Evolutionary conservation across 2,888 invertebrate species (phyloP), one percentile per base, ranked within the genome.

Genomic region (Lymantria monacha): DNA sequence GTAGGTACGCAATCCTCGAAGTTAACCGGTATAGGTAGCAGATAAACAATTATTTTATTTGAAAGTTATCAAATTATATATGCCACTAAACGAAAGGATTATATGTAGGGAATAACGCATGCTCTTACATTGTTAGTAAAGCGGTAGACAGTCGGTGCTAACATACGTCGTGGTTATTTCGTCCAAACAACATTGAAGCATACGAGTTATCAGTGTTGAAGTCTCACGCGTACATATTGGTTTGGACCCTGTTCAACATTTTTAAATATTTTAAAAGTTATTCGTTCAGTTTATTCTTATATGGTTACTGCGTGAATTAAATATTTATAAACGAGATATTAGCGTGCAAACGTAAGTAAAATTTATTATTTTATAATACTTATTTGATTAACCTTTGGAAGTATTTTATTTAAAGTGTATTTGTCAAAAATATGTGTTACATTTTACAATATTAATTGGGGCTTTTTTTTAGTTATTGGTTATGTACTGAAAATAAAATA

Each of bases 161-260:
- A 53, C 53, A 62, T 33, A 33, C 33, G 9, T 33, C 10, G 10
- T 33, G 9, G 10, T 33, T 33, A 33, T 33, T 33, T 33, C 10
- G 10, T 33, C 33, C 9, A 7, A 33, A 9, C 10, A 33, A 33
- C 33, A 50, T 57, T 45, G 50, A 46, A 38, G 55, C 63, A 57
- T 60, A 61, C 61, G 53, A 58, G 63, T 45, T 58, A 66, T 59
- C 72, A 72, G 74, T 73, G 52, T 54, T 43, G 61, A 65, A 49
- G 57, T 61, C 61, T 63, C 74, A 46, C 63, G 72, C 74, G 74
- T 62, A 66, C 59, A 53, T 55, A 61, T 55, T 67, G 53, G 64
- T 63, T 51, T 53, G 51, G 53, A 65, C 53, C 48, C 57, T 66
- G 58, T 38, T 22, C 10, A 33, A 33, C 10, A 33, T 33, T 33